phyloP scores from a whole-genome alignment of 2,113 vertebrate species.

The Thryonomys swinderianus region DNA sequence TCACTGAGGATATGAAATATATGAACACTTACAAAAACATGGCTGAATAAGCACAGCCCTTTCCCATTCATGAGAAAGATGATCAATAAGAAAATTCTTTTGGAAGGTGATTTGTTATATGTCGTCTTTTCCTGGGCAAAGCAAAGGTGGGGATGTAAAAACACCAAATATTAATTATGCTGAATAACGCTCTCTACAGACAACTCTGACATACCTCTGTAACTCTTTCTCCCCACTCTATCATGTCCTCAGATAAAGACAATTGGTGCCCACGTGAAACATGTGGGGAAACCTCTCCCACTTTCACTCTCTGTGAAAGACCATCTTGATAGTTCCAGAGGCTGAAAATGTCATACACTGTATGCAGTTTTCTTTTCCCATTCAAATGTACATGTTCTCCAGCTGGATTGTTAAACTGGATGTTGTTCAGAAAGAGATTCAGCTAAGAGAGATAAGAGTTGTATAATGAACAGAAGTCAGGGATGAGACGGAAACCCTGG shows the following conservation, averaged over 20 bases:
- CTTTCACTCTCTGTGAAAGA: not conserved
- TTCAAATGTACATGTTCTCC: no score
- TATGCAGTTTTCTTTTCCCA: no score
- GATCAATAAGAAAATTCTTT: not conserved
- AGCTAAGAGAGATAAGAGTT: no score
- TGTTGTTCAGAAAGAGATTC: no score
- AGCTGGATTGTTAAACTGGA: no score
- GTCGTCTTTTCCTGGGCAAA: no score
- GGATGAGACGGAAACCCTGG: no score
- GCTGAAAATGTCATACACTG: not conserved
- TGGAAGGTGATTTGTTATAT: not conserved
- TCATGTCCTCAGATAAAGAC: not conserved
- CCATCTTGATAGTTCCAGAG: not conserved
- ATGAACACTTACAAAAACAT: not conserved
- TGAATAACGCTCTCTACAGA: no score
- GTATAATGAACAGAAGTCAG: no score
- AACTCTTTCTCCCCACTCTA: not conserved
- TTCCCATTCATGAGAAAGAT: not conserved
- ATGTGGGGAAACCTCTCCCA: not conserved
- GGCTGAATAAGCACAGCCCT: not conserved
- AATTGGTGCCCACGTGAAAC: not conserved
- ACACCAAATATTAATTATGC: no score
- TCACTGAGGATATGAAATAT: not conserved
- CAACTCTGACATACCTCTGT: not conserved
- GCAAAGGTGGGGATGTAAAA: no score